These are phyloP conservation scores for Leptogaster cylindrica DNA, from an alignment of 2,888 invertebrate species.

Conservation along the genomic window DNA sequence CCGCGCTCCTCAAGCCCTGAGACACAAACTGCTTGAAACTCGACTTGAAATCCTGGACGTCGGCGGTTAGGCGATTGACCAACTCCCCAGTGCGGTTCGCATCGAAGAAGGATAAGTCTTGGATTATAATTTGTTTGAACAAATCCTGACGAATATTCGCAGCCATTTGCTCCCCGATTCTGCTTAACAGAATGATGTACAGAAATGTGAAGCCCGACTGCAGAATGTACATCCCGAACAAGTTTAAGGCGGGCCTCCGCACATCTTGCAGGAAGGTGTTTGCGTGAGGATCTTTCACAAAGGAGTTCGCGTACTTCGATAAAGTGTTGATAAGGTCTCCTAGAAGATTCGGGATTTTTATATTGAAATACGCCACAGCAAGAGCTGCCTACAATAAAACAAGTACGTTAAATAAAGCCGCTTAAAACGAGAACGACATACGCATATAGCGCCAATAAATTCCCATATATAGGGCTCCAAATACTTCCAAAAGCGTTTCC, in stretches of 20 bases:
- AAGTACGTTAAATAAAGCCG: conserved; percentile 23
- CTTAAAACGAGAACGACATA: conserved; percentile 57
- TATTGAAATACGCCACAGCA: conserved; percentile 84
- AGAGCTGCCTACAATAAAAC: conserved; percentile 77
- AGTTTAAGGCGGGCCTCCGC: conserved; percentile 56
- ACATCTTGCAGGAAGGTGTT: conserved; percentile 59
- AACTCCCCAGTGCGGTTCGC: conserved; percentile 89
- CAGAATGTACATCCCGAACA: conserved; percentile 59
- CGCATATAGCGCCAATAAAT: conserved; percentile 77
- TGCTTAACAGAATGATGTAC: conserved; percentile 86
- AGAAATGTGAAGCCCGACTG: conserved; percentile 84
- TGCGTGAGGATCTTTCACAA: conserved; percentile 59
- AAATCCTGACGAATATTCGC: conserved; percentile 79
- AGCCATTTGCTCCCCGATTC: conserved; percentile 89
- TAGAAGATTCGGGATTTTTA: conserved; percentile 84
- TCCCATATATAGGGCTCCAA: conserved; percentile 79
- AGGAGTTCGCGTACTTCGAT: conserved; percentile 65
- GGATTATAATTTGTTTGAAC: conserved; percentile 81
- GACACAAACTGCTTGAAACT: conserved; percentile 93
- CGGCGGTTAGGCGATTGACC: conserved; percentile 87
- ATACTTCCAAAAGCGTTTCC: conserved; percentile 76
- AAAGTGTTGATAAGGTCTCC: conserved; percentile 84
- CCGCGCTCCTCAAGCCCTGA: conserved; percentile 84
- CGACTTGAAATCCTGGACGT: conserved; percentile 97
- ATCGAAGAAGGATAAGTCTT: conserved; percentile 92